Percentiles rank a stretch among this genome's conserved stretches.
Evolutionary conservation across 2,113 vertebrate genomes (phyloP).

Genomic region (Quiscalus mexicanus): DNA sequence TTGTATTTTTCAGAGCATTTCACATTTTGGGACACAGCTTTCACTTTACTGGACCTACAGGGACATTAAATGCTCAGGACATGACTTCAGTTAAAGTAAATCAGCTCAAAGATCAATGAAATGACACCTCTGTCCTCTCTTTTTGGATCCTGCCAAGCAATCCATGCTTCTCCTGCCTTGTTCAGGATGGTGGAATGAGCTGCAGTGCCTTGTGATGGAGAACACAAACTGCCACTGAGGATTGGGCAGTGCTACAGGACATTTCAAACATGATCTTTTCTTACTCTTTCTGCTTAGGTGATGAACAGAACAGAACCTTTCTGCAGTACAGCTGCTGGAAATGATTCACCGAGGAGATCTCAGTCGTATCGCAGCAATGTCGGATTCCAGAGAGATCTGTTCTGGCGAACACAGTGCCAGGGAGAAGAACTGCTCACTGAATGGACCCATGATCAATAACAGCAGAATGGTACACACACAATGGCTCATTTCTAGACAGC

Average conservation of each 20-base stretch:
- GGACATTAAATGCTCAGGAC: not conserved
- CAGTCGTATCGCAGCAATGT: not conserved
- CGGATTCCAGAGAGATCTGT: not conserved
- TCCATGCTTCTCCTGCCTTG: not conserved
- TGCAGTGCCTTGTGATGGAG: not conserved
- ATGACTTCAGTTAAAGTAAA: not conserved
- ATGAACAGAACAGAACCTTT: not conserved
- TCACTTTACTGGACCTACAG: not conserved
- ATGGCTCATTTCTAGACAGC: not conserved
- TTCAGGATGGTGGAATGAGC: not conserved
- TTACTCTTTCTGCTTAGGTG: not conserved
- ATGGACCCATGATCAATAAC: not conserved
- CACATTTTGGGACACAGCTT: not conserved
- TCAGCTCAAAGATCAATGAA: not conserved
- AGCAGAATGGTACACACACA: not conserved
- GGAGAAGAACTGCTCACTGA: not conserved
- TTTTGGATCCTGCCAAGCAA: not conserved
- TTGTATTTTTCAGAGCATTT: not conserved
- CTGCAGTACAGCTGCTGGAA: not conserved
- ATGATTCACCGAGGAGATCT: not conserved
- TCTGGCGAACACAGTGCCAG: not conserved
- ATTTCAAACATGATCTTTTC: not conserved
- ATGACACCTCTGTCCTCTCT: not conserved
- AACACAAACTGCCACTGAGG: not conserved
- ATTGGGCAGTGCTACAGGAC: not conserved